Percentiles rank a stretch among this genome's conserved stretches.
Evolutionary conservation across 2,888 invertebrate species (phyloP).

Genomic region (Gasteruption jaculator): DNA sequence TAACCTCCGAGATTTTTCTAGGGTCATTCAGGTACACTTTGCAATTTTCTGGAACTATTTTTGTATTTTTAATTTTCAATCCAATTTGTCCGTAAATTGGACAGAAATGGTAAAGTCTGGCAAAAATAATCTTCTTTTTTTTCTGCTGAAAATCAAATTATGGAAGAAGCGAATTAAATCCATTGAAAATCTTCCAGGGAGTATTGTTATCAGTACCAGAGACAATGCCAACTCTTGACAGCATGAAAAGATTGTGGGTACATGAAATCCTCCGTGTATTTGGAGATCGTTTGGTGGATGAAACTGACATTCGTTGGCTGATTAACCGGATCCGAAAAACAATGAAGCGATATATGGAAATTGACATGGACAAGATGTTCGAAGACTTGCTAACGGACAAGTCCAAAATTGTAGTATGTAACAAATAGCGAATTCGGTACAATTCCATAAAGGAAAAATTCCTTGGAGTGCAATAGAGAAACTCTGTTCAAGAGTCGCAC

Average conservation of each 20-base stretch:
- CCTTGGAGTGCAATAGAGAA: constrained; percentile 5
- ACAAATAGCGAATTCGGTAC: too few species aligned
- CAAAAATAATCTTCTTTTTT: too few species aligned
- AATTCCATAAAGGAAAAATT: constrained; percentile 1
- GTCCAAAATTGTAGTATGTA: too few species aligned
- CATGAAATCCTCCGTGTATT: constrained; percentile 92
- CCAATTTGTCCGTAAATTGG: too few species aligned
- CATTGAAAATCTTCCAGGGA: constrained; percentile 58
- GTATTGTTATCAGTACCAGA: constrained; percentile 89
- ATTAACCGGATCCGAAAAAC: constrained; percentile 66
- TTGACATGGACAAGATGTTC: constrained; percentile 69
- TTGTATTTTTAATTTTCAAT: too few species aligned
- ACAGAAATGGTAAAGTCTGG: too few species aligned
- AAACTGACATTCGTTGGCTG: constrained; percentile 78
- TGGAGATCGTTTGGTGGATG: constrained; percentile 85
- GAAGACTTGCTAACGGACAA: constrained; percentile 54
- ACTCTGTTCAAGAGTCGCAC: constrained; percentile 1
- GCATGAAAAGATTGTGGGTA: constrained; percentile 90
- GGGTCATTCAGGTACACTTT: constrained; percentile 73
- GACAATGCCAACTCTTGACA: constrained; percentile 77
- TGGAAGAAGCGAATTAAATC: too few species aligned
- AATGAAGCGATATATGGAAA: constrained; percentile 59
- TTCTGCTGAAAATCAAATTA: too few species aligned
- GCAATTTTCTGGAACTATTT: too few species aligned
- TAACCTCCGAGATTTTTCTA: constrained; percentile 88